Evolutionary conservation across 2,888 invertebrate species (phyloP), one percentile per base, ranked within the genome.

Genomic region (Cremastinae sp.): DNA sequence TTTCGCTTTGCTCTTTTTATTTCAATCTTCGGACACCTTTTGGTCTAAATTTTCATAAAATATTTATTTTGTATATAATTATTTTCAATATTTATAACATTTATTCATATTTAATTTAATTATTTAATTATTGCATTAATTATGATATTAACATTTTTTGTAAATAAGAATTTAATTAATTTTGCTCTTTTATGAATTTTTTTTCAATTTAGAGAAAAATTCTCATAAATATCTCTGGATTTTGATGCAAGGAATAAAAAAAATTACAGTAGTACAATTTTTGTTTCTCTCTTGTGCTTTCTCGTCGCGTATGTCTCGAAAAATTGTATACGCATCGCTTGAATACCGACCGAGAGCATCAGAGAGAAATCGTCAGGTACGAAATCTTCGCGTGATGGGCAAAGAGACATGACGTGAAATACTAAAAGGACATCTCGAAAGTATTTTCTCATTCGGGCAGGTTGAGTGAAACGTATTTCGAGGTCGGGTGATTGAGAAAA

Each of bases 261-360:
- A 43, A 22, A 8, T 1, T 35, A 62, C 62, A 62, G 58, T 75
- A 43, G 51, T 58, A 62, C 53, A 47, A 76, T 76, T 76, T 72
- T 62, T 76, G 73, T 73, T 73, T 73, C 53, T 73, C 53, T 64
- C 53, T 53, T 59, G 59, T 69, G 59, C 35, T 64, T 39, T 47
- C 28, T n/a, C 14, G 10, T 69, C 58, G 68, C 39, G 58, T 59
- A 59, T 51, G 39, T 47, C 56, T 70, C 72, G 75, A 76, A 76
- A 72, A n/a, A n/a, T 72, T 51, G 51, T 22, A 18, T n/a, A 43
- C 16, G 51, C 65, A 69, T 35, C 16, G 16, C 9, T 37, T 68
- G 72, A 76, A 72, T 68, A 72, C 58, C 62, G 62, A 10, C 18
- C 37, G 47, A 12, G 56, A 66, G 28, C 45, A 28, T 14, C 20